Conservation (phyloP, 2,113 vertebrate species). For the Clarias gariepinus region DNA sequence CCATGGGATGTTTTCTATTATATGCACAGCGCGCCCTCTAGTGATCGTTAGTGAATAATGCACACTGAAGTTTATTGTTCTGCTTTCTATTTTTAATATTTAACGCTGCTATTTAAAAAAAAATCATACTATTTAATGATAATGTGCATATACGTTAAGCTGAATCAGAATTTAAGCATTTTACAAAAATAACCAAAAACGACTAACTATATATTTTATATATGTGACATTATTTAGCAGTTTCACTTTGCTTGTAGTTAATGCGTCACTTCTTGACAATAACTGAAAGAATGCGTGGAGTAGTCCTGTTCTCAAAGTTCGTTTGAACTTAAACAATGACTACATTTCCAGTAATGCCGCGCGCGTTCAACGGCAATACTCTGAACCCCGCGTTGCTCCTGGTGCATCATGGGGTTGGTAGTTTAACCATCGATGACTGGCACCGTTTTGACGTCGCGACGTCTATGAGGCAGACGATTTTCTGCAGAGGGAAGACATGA, state of each 20-base stretch:
- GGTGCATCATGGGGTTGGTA: constrained; percentile 63
- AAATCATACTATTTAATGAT: too few relatives aligned
- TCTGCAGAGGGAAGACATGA: constrained; percentile 72
- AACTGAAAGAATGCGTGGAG: constrained; percentile 13
- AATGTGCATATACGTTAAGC: too few relatives aligned
- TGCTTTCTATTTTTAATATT: not conserved
- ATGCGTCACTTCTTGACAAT: not conserved
- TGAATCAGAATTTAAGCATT: too few relatives aligned
- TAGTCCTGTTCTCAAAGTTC: not conserved
- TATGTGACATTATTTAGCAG: not conserved
- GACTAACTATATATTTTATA: not conserved
- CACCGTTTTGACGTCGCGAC: constrained; percentile 58
- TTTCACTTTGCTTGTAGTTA: not conserved
- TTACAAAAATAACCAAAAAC: not conserved
- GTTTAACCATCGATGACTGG: constrained; percentile 52
- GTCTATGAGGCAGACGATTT: constrained; percentile 66
- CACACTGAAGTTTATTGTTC: not conserved
- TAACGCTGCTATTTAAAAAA: not conserved
- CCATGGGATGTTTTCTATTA: not conserved
- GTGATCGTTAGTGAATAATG: not conserved
- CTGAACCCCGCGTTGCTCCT: too few relatives aligned
- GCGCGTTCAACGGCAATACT: not conserved
- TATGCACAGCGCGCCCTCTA: not conserved
- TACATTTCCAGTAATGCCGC: constrained; percentile 55
- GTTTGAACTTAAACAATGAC: not conserved